Evolutionary conservation across 1,140 invertebrate species (phyloP), one percentile per base, ranked within the genome.

Genomic region (Drosophila mojavensis): DNA sequence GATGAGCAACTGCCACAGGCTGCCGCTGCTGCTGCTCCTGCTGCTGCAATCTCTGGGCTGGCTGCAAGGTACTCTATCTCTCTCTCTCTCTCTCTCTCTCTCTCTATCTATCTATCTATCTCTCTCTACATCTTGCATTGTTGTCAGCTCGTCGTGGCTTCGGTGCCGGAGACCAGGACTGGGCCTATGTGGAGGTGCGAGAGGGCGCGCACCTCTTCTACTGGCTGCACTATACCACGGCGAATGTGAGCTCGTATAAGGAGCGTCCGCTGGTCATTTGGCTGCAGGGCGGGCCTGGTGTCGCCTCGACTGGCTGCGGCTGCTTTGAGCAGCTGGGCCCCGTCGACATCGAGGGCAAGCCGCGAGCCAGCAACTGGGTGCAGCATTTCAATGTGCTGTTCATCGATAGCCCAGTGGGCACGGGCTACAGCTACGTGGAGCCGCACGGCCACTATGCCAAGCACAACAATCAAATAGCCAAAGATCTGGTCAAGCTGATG

Each of bases 351-450:
- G 91, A 95, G 43, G 92, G 96, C 1, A 94, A 95, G 10, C 91
- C 93, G 5, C 94, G 97, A 75, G 95, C 96, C 68, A 93, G 93
- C 69, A 96, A 95, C 15, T 98, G 97, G 97, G 96, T 97, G 39
- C 94, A 94, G 59, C 92, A 95, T 67, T 94, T 96, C 79, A 98
- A 97, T 91, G 94, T 98, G 3, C 82, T 98, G 1, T 98, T 98
- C 91, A 94, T 98, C 10, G 97, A 98, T 83, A 98, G 97, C 92
- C 97, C 97, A 0, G 97, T 98, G 3, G 97, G 97, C 47, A 95
- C 96, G 4, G 97, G 97, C 1, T 98, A 94, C 91, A 97, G 97
- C 92, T 97, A 97, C 81, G 95, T 95, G 0, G 95, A 96, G 28
- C 86, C 93, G 55, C 65, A 84, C 1, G 79, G 78, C 9, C 85